Conservation (phyloP, 2,797 vertebrate species). For the Clarias pachynema region DNA sequence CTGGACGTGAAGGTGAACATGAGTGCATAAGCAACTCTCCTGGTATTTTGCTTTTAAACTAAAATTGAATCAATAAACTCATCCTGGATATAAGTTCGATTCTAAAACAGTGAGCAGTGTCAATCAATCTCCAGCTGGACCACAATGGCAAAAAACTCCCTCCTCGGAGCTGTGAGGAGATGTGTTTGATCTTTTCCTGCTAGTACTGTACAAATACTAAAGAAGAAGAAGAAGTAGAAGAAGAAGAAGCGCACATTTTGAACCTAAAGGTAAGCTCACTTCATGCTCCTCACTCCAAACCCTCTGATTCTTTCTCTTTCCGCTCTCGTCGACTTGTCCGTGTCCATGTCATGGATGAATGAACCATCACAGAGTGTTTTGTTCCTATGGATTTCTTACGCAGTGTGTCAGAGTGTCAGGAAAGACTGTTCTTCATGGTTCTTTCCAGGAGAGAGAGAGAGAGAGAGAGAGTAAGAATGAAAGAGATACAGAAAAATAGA, state of each 20-base stretch:
- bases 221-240: not conserved
- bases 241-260: not conserved
- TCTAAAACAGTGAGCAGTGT: not conserved
- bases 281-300: not conserved
- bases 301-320: not conserved
- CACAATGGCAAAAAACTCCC: not conserved
- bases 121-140: not conserved
- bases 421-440: not conserved
- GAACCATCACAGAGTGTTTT: not conserved
- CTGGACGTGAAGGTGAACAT: slow-evolving; percentile 10
- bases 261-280: slow-evolving; percentile 20
- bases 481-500: not conserved
- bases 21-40: slow-evolving; percentile 24
- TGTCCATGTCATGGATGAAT: slow-evolving; percentile 13
- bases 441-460: not conserved
- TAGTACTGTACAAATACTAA: not conserved
- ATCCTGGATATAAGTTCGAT: slow-evolving; percentile 26
- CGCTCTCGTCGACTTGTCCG: not conserved
- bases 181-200: slow-evolving; percentile 11
- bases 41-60: slow-evolving; percentile 22
- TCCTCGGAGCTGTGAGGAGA: not conserved
- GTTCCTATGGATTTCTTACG: not conserved
- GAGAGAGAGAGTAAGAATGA: not conserved
- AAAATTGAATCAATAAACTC: not conserved
- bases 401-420: not conserved